Base-by-base conservation (phyloP, 2,797 vertebrate species). In the Coregonus suidteri region DNA sequence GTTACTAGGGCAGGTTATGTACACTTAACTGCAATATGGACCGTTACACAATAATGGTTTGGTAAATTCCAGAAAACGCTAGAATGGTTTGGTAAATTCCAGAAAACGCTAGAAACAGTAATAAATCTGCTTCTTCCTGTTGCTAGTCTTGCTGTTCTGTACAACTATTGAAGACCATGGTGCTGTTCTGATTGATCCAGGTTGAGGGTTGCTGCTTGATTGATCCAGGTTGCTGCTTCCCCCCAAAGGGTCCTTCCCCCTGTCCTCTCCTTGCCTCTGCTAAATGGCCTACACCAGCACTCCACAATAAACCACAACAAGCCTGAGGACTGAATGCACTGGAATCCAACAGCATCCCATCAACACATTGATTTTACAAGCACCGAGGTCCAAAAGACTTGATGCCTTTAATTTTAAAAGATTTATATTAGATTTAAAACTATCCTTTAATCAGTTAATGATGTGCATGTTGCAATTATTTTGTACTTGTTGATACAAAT, bases 261-360 rank as follows among this genome's bases (percentile, higher is more conserved):
- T 78, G 77, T 78, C 77, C 72, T 74, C 41, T 76, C 68, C 69
- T 76, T 75, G 13, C 31, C 75, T 74, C 59, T 67, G n/a, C 72
- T 86, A 80, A 74, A 81, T 81, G 73, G 70, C 20, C 35, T 74
- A 75, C 52, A 72, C 71, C 75, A 78, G 62, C 30, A 71, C 31
- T 35, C 51, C 73, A 84, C 79, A 81, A 70, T 79, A 75, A 82
- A 69, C 37, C 37, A 20, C 79, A 79, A 77, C 79, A 75, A 76
- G 76, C 71, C 37, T 52, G 34, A 34, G 71, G 34, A 75, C 81
- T 53, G 70, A 66, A 54, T 73, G 77, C 77, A 73, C 56, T 70
- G 51, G 75, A 51, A 64, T 64, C 20, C 59, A 74, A 75, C 79
- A 72, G 25, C 31, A 59, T 77, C 62, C 78, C 76, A 54, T 41